Conservation (phyloP, 2,888 invertebrate species). For the Pachycephus smyrnensis region DNA sequence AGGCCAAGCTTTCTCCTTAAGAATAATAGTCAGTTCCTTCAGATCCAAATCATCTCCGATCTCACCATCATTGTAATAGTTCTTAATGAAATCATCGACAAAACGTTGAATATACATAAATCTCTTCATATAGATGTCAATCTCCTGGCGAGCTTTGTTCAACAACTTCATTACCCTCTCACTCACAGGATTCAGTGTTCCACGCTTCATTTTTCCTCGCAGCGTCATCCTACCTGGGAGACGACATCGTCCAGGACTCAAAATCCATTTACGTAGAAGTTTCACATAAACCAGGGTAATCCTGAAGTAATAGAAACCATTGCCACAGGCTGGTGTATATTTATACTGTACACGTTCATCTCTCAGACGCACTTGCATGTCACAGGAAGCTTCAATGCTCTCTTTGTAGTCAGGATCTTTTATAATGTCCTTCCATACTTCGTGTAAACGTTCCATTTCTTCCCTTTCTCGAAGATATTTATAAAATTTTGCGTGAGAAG, state of each 20-base stretch:
- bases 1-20: constrained; percentile 16
- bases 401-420: constrained; percentile 6
- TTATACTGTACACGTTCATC: constrained; percentile 19
- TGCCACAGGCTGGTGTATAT: constrained; percentile 20
- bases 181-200: constrained; percentile 13
- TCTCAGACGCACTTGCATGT: constrained; percentile 19
- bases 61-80: constrained; percentile 12
- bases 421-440: constrained; percentile 12
- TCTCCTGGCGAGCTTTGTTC: neutral
- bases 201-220: neutral
- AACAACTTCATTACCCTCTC: constrained; percentile 1
- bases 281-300: constrained; percentile 21
- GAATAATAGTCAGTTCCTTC: neutral
- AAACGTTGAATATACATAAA: constrained; percentile 17
- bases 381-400: neutral
- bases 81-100: constrained; percentile 10
- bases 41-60: constrained; percentile 3
- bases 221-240: constrained; percentile 14
- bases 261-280: constrained; percentile 23
- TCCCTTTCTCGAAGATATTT: neutral
- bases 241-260: constrained; percentile 14
- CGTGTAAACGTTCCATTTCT: constrained; percentile 6
- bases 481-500: neutral
- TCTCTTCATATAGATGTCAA: constrained; percentile 12
- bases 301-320: constrained; percentile 9